Conservation (phyloP, 2,888 invertebrate species). For the Busseola fusca region DNA sequence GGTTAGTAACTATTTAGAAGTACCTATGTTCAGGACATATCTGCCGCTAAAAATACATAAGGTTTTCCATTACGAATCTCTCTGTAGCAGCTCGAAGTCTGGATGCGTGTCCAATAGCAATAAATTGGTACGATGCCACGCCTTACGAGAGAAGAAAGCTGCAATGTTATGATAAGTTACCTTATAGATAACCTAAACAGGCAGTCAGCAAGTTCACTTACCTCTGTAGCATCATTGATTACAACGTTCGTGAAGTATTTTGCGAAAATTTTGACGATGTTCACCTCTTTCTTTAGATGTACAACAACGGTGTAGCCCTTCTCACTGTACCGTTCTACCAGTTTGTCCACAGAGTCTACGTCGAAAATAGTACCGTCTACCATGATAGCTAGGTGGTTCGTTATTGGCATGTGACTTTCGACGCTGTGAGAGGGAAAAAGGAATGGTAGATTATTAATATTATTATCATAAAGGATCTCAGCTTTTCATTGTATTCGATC, state of each 20-base stretch:
- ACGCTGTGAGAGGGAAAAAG: constrained; percentile 67
- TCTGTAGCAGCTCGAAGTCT: background rate
- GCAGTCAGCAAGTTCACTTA: constrained; percentile 50
- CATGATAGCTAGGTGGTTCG: constrained; percentile 76
- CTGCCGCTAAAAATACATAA: background rate
- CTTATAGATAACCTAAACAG: background rate
- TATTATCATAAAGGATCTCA: constrained; percentile 7
- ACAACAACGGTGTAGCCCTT: constrained; percentile 81
- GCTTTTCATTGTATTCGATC: constrained; percentile 8
- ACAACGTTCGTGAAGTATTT: constrained; percentile 70
- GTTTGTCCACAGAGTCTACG: constrained; percentile 74
- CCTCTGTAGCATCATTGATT: constrained; percentile 79
- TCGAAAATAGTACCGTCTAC: constrained; percentile 78
- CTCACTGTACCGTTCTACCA: constrained; percentile 75
- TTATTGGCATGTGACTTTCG: constrained; percentile 79
- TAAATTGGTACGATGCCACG: background rate
- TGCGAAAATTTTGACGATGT: constrained; percentile 70
- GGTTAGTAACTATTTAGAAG: background rate
- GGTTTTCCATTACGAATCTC: background rate
- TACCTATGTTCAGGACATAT: background rate
- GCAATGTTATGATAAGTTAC: background rate
- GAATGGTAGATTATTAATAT: constrained; percentile 3
- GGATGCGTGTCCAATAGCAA: background rate
- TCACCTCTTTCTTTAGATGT: constrained; percentile 78
- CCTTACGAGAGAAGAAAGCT: no score